phyloP scores from a whole-genome alignment of 2,888 invertebrate species.

The Spilosoma lubricipeda region DNA sequence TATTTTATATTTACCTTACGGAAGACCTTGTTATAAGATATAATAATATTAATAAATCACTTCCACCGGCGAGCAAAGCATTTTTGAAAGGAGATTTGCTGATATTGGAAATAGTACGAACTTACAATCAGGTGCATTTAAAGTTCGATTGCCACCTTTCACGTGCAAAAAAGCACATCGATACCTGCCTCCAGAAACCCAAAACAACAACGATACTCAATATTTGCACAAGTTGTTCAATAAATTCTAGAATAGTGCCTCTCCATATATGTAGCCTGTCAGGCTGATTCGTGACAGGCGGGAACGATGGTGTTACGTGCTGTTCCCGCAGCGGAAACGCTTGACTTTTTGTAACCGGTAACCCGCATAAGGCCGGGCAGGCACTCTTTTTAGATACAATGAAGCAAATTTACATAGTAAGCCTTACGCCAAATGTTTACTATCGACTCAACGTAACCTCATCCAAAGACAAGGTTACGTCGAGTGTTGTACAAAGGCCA shows the following conservation, averaged over 20 bases:
- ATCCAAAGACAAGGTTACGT: too few species aligned
- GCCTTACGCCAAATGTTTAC: not conserved
- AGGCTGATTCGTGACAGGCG: not conserved
- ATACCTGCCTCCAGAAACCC: not conserved
- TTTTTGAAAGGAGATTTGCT: not conserved
- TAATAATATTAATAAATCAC: not conserved
- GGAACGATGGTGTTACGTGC: constrained; percentile 1
- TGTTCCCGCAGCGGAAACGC: not conserved
- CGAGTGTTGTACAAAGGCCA: too few species aligned
- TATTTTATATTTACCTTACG: not conserved
- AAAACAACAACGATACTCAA: not conserved
- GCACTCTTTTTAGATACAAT: not conserved
- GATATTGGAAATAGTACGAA: not conserved
- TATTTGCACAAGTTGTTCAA: not conserved
- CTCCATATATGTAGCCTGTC: not conserved
- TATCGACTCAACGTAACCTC: not conserved
- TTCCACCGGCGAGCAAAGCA: not conserved
- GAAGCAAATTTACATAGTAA: not conserved
- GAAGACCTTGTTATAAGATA: not conserved
- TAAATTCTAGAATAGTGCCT: not conserved
- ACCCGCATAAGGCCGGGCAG: not conserved
- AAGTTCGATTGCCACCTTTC: not conserved
- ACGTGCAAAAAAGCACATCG: not conserved
- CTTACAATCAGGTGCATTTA: accelerated
- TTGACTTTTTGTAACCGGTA: constrained; percentile 7